A percentile compares a stretch with the other conserved stretches of the same genome.
phyloP scores from a whole-genome alignment of 1,140 invertebrate species.

The Condylostylus longicornis region DNA sequence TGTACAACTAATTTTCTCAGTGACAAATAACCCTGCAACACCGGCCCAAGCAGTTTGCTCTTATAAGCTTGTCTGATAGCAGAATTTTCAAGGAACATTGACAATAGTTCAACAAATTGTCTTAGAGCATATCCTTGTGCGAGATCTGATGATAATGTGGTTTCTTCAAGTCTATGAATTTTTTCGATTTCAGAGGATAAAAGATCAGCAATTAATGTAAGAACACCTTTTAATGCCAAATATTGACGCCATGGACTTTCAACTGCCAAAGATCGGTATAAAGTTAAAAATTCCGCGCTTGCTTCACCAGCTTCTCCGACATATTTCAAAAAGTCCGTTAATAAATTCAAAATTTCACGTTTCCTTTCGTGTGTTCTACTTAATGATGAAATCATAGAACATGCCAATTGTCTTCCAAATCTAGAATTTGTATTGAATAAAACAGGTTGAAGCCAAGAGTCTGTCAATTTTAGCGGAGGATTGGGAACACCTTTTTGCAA shows the following conservation, averaged over 20 bases:
- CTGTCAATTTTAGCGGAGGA: slow-evolving; percentile 21
- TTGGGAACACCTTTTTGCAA: slow-evolving; percentile 19
- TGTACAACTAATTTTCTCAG: slow-evolving; percentile 83
- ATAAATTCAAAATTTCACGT: slow-evolving; percentile 58
- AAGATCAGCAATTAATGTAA: slow-evolving; percentile 68
- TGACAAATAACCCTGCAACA: slow-evolving; percentile 88
- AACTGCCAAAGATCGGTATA: slow-evolving; percentile 73
- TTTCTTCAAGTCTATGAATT: slow-evolving; percentile 72
- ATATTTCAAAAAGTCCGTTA: slow-evolving; percentile 78
- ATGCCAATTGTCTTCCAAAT: slow-evolving; percentile 74
- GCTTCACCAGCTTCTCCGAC: slow-evolving; percentile 73
- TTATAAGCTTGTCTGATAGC: slow-evolving; percentile 80
- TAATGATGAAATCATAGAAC: slow-evolving; percentile 71
- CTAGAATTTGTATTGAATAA: slow-evolving; percentile 83
- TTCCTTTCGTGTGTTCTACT: slow-evolving; percentile 35
- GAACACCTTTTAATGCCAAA: slow-evolving; percentile 70
- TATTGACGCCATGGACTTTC: slow-evolving; percentile 86
- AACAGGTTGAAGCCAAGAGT: slow-evolving; percentile 75
- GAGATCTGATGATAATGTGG: slow-evolving; percentile 82
- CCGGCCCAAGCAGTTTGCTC: slow-evolving; percentile 66
- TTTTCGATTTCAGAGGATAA: slow-evolving; percentile 78
- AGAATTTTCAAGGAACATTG: slow-evolving; percentile 67
- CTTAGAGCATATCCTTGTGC: slow-evolving; percentile 83
- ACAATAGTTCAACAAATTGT: slow-evolving; percentile 72
- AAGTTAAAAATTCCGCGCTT: slow-evolving; percentile 74